Percentiles rank a stretch among this genome's conserved stretches.
Evolutionary conservation across 2,797 vertebrate species (phyloP).

Genomic region (Salarias fasciatus): DNA sequence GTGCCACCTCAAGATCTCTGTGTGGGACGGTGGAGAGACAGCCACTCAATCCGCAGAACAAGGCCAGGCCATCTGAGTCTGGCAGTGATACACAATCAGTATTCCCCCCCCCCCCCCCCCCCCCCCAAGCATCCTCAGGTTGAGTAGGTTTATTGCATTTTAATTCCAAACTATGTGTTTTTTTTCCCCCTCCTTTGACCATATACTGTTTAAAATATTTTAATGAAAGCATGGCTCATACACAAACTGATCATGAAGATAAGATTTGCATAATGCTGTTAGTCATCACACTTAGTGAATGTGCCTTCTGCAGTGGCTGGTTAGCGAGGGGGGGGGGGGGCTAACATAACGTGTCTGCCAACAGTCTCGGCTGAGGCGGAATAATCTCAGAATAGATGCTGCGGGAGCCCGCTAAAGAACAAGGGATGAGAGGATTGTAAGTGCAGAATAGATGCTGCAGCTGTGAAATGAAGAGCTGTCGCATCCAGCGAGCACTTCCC

Average conservation of each 20-base stretch:
- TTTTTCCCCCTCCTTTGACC: slow-evolving; percentile 12
- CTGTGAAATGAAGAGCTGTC: slow-evolving; percentile 81
- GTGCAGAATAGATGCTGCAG: slow-evolving; percentile 77
- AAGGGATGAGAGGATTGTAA: slow-evolving; percentile 65
- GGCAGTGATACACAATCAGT: slow-evolving; percentile 38
- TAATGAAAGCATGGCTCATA: slow-evolving; percentile 45
- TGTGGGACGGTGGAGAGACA: slow-evolving; percentile 47
- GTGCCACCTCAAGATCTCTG: slow-evolving; percentile 43
- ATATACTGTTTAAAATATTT: slow-evolving; percentile 31
- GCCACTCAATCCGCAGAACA: slow-evolving; percentile 59
- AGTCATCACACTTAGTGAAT: slow-evolving; percentile 57
- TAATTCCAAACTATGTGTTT: slow-evolving; percentile 14
- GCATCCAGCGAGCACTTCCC: slow-evolving; percentile 74
- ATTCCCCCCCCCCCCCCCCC: slow-evolving; percentile 35
- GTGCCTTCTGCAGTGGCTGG: slow-evolving; percentile 38
- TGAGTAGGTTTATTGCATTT: slow-evolving; percentile 24
- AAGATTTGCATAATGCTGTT: slow-evolving; percentile 65
- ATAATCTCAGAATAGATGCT: slow-evolving; percentile 71
- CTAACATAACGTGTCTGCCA: slow-evolving; percentile 63
- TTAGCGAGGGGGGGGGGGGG: slow-evolving; percentile 32
- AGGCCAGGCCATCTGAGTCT: slow-evolving; percentile 56
- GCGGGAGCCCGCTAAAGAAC: slow-evolving; percentile 67
- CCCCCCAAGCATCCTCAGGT: slow-evolving; percentile 16
- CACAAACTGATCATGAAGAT: slow-evolving; percentile 46
- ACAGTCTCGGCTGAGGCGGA: slow-evolving; percentile 64